Conservation (phyloP, 1,140 invertebrate species). For the Araneus ventricosus region DNA sequence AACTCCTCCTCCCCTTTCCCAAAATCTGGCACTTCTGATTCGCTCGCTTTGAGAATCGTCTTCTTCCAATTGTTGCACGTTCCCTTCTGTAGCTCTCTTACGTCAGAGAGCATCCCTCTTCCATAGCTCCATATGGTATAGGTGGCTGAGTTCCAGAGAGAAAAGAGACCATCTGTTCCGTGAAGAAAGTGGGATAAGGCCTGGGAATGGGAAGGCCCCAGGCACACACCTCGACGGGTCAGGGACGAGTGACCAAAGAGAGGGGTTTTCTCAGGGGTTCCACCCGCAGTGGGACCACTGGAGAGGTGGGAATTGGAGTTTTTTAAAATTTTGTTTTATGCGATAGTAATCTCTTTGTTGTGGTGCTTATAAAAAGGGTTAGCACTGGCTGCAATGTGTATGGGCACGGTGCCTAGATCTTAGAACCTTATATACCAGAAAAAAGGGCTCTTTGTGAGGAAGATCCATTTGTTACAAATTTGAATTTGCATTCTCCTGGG, state of each 20-base stretch:
- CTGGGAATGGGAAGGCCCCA: slow-evolving; percentile 48
- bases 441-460: too few species aligned
- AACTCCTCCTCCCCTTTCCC: too few species aligned
- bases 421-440: too few species aligned
- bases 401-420: too few species aligned
- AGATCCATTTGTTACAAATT: too few species aligned
- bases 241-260: slow-evolving; percentile 44
- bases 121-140: slow-evolving; percentile 44
- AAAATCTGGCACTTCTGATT: too few species aligned
- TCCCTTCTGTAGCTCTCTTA: not conserved
- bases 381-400: too few species aligned
- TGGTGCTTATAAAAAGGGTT: too few species aligned
- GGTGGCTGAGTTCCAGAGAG: slow-evolving; percentile 53
- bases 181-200: slow-evolving; percentile 33
- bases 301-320: not conserved
- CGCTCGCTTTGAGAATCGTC: not conserved
- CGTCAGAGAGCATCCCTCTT: slow-evolving; percentile 17
- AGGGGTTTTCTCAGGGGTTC: not conserved
- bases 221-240: slow-evolving; percentile 20
- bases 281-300: not conserved
- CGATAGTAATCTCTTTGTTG: too few species aligned
- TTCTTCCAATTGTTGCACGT: slow-evolving; percentile 10
- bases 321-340: not conserved
- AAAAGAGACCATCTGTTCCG: slow-evolving; percentile 43
- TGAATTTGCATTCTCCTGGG: too few species aligned